Conservation (phyloP, 1,140 invertebrate genomes). For the Hyles vespertilio region DNA sequence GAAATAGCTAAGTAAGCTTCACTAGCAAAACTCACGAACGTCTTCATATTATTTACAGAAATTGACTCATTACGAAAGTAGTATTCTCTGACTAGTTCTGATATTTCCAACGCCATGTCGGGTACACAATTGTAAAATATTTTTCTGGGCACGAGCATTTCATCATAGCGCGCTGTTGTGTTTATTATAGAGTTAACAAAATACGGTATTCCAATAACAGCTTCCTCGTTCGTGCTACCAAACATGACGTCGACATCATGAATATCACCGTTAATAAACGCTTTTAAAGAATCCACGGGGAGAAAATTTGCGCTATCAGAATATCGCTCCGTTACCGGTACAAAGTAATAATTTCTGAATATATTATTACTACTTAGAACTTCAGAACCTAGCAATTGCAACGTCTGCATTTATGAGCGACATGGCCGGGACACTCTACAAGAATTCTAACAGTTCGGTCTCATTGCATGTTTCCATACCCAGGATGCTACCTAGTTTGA, state of each 20-base stretch:
- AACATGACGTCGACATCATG: slow-evolving; percentile 76
- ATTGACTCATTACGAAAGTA: slow-evolving; percentile 66
- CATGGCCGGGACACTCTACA: slow-evolving; percentile 61
- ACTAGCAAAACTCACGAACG: slow-evolving; percentile 45
- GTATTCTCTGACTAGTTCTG: slow-evolving; percentile 52
- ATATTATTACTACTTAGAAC: slow-evolving; percentile 16
- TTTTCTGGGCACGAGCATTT: slow-evolving; percentile 38
- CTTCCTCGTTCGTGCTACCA: slow-evolving; percentile 76
- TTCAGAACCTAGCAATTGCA: slow-evolving; percentile 32
- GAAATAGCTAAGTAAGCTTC: slow-evolving; percentile 56
- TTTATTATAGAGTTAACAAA: slow-evolving; percentile 23
- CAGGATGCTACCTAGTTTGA: slow-evolving; percentile 30
- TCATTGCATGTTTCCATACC: slow-evolving; percentile 35
- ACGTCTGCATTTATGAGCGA: slow-evolving; percentile 46
- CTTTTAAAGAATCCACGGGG: slow-evolving; percentile 33
- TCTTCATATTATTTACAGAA: slow-evolving; percentile 28
- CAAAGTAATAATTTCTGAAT: slow-evolving; percentile 35
- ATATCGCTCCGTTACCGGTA: slow-evolving; percentile 52
- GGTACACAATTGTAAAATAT: slow-evolving; percentile 29
- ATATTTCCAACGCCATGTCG: slow-evolving; percentile 35
- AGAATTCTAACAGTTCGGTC: slow-evolving; percentile 56
- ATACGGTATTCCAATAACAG: slow-evolving; percentile 24
- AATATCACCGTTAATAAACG: slow-evolving; percentile 52
- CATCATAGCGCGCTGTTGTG: slow-evolving; percentile 35
- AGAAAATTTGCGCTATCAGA: slow-evolving; percentile 47